Base-by-base conservation (phyloP, 2,113 vertebrate genomes). In the Hypanus sabinus region DNA sequence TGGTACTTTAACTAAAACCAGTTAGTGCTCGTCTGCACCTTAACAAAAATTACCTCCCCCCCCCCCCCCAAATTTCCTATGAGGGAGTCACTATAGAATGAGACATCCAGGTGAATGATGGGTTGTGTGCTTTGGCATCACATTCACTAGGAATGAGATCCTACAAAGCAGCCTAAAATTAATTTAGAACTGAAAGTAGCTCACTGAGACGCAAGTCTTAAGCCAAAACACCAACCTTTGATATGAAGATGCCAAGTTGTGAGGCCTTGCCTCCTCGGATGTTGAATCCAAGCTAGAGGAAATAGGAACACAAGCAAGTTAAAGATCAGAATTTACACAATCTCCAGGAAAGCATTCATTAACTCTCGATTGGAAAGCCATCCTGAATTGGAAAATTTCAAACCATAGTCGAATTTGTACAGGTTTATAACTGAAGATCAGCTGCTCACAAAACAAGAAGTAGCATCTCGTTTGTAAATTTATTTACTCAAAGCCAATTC, bases 181-280 rank as follows among this genome's bases (percentile, higher is more conserved):
- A 27, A 87, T 87, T 90, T 65, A 90, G 65, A 68, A 1, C 20
- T 73, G 1, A 20, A 73, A 73, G 30, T 6, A 65, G 30, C 18
- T 16, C 60, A 90, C 60, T 65, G 33, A 90, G 60, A 60, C 60
- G 18, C 16, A 20, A 60, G 24, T 57, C 16, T 65, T 68, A 20
- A 65, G n/a, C 60, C 5, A 90, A 55, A 11, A 3, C 0, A 94
- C 96, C 3, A 75, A 99, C 99, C 98, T 99, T 99, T 20, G 99
- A 99, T 95, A 99, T 99, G 95, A 99, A 99, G 96, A 99, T 99
- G 22, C 99, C 99, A 94, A 99, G 95, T 95, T 99, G 99, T 0
- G 99, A 99, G 0, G 99, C 99, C 94, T 99, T 99, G 95, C 99
- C 99, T 94, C 99, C 99, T 0, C 99, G 97, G 94, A 99, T 99